Conservation (phyloP, 2,797 vertebrate genomes). For the Novumbra hubbsi region DNA sequence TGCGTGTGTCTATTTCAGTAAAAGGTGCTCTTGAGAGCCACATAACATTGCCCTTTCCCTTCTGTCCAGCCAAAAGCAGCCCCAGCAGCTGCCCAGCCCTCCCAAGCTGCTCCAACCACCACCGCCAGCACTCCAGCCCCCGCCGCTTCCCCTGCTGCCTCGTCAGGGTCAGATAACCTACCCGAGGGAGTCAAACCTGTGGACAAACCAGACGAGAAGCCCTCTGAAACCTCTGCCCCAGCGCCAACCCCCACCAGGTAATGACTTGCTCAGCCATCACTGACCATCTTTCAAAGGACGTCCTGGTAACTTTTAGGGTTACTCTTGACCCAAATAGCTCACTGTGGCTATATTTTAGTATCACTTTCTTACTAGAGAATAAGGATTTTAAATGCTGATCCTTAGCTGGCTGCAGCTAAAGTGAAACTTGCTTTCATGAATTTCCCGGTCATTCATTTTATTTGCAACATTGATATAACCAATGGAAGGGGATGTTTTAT, state of each 20-base stretch:
- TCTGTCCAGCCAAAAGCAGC: conserved; percentile 81
- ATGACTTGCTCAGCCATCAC: neutral
- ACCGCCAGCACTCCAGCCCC: conserved; percentile 54
- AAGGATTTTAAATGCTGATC: too few relatives aligned
- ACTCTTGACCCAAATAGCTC: neutral
- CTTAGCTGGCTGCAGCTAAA: too few relatives aligned
- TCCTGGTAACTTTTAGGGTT: neutral
- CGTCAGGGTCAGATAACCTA: conserved; percentile 64
- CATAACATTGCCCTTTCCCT: neutral
- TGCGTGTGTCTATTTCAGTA: neutral
- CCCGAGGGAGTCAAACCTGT: conserved; percentile 50
- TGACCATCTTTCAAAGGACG: neutral
- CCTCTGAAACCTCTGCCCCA: conserved; percentile 62
- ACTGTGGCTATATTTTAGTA: neutral
- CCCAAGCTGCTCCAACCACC: conserved; percentile 60
- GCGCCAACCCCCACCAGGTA: conserved; percentile 37
- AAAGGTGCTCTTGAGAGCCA: neutral
- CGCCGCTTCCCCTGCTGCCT: conserved; percentile 51
- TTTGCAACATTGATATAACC: too few relatives aligned
- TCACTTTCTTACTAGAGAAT: neutral
- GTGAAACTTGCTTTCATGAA: too few relatives aligned
- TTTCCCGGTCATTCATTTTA: too few relatives aligned
- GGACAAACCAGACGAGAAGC: conserved; percentile 71
- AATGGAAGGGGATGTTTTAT: too few relatives aligned
- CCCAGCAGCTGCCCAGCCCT: conserved; percentile 59